These are phyloP conservation scores for Carterocephalus palaemon DNA, from an alignment of 2,888 invertebrate species.

Conservation along the genomic window DNA sequence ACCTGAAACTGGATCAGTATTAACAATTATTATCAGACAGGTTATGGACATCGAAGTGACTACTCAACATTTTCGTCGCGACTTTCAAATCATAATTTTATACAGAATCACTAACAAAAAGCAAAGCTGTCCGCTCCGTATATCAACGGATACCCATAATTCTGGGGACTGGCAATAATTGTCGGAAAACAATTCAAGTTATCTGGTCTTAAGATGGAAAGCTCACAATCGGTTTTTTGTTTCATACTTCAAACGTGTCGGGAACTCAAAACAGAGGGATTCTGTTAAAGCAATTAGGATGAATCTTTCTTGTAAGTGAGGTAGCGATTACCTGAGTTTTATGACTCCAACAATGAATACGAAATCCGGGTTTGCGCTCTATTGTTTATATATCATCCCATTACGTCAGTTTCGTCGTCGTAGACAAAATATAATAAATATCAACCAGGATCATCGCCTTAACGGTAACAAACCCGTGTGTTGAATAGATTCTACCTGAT, in stretches of 20 bases:
- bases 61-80: neutral
- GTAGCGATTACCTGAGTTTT: conserved; percentile 72
- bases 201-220: conserved; percentile 37
- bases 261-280: conserved; percentile 42
- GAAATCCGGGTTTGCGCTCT: conserved; percentile 39
- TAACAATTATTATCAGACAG: too few species aligned
- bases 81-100: conserved; percentile 5
- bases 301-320: conserved; percentile 62
- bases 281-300: conserved; percentile 57
- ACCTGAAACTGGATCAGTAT: too few species aligned
- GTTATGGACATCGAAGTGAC: too few species aligned
- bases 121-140: neutral
- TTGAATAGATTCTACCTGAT: conserved; percentile 58
- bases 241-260: conserved; percentile 44
- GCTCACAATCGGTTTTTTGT: conserved; percentile 38
- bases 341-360: conserved; percentile 53
- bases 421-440: conserved; percentile 42
- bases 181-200: conserved; percentile 34
- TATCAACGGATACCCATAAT: conserved; percentile 23
- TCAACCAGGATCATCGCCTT: conserved; percentile 66
- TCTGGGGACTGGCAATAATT: conserved; percentile 32
- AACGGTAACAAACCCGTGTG: conserved; percentile 55
- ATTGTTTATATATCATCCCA: conserved; percentile 71
- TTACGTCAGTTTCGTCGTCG: conserved; percentile 65
- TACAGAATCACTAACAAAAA: conserved; percentile 12